Evolutionary conservation across 2,888 invertebrate genomes (phyloP), one percentile per base, ranked within the genome.

Genomic region (Lamellibrachia columna): DNA sequence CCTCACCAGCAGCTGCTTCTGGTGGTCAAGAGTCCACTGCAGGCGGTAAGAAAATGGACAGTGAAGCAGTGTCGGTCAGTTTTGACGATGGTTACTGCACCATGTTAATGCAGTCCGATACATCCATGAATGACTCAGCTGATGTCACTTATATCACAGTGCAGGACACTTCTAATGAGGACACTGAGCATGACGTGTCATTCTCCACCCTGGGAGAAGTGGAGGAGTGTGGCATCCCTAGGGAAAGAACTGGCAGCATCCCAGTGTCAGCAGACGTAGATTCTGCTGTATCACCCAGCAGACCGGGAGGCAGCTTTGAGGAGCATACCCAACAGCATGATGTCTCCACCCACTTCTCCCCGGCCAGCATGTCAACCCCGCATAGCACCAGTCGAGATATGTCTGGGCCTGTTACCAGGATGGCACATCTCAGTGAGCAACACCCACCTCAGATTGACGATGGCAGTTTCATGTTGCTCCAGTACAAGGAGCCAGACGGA

Each of bases 51-150:
- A 55, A 53, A 53, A 55, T 75, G 75, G 75, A 75, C 75, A 75
- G 22, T 15, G 75, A 75, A 75, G 40, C 11, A 91, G 58, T 58
- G 91, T 91, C 53, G 91, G 28, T 91, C 55, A 52, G 28, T 22
- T 52, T 91, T 53, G 91, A 91, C 53, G 91, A 91, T 2, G 91
- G 91, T 15, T 91, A 91, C 55, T 91, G 91, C 58, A 91, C 91
- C 40, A 53, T 91, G 53, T 53, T 55, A 22, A 55, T 91, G 58
- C 9, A 4, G 55, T 28, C 91, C 11, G 22, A 53, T 11, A 40
- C 2, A 40, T 40, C 40, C 40, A 40, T 40, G 6, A 91, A 91
- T 22, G 91, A 91, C 11, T 11, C 91, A 1, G 11, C 15, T 8
- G 28, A 90, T 75, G 75, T 75, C 75, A 75, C 75, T 75, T 40